A percentile compares a stretch with the other conserved stretches of the same genome.
These are phyloP conservation scores for Canis aureus DNA, from an alignment of 2,113 vertebrate genomes.

Conservation along the genomic window DNA sequence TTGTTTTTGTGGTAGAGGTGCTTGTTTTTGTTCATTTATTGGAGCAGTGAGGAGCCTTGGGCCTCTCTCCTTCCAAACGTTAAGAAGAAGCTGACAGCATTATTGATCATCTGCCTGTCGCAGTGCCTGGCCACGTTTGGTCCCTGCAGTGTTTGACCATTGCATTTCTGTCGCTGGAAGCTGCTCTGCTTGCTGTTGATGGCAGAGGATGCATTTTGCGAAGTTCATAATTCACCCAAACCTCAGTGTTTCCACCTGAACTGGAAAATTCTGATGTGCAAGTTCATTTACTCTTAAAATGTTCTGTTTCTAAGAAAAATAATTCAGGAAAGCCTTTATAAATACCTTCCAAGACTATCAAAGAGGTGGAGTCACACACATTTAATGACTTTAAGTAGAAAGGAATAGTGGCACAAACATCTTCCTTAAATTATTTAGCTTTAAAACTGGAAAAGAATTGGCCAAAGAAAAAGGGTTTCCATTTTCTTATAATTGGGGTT, in stretches of 20 bases:
- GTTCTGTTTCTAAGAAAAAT: slow-evolving; percentile 38
- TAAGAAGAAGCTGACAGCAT: not conserved
- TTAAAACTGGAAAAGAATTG: slow-evolving; percentile 51
- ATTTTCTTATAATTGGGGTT: not conserved
- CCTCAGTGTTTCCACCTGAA: not conserved
- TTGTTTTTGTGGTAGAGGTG: not conserved
- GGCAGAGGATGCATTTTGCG: slow-evolving; percentile 1
- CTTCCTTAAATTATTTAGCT: slow-evolving; percentile 26
- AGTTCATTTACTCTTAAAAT: slow-evolving; percentile 52
- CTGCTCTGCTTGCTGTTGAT: not conserved
- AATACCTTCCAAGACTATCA: not conserved
- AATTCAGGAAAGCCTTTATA: slow-evolving; percentile 16
- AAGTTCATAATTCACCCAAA: slow-evolving; percentile 39
- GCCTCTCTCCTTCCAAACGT: not conserved
- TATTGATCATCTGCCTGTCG: not conserved
- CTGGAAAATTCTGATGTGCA: slow-evolving; percentile 51
- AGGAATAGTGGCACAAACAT: not conserved
- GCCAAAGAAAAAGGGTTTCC: not conserved
- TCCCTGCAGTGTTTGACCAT: not conserved
- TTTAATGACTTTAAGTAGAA: not conserved
- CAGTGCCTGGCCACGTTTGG: not conserved
- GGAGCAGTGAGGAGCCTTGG: not conserved
- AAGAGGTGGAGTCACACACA: not conserved
- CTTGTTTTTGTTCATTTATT: slow-evolving; percentile 25
- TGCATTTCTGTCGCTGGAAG: not conserved